Evolutionary conservation across 2,888 invertebrate species (phyloP).

Genomic region (Sussaba pulchella): DNA sequence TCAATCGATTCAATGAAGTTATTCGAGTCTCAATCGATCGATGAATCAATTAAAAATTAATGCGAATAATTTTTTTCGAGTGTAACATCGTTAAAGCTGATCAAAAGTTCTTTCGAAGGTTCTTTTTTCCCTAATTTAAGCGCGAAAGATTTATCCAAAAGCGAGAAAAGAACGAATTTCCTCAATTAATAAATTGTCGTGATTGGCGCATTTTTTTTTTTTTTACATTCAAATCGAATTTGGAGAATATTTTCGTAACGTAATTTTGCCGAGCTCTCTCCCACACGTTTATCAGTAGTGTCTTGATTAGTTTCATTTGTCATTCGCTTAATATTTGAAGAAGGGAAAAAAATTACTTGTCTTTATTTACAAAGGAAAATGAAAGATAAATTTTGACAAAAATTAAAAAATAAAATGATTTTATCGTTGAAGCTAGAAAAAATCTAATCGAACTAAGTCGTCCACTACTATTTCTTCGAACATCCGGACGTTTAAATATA

Average conservation of each 20-base stretch:
- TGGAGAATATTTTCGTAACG: not conserved
- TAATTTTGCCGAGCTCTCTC: slow-evolving; percentile 16
- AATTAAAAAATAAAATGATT: not conserved
- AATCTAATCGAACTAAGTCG: slow-evolving; percentile 7
- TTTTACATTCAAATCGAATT: not conserved
- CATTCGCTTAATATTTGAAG: slow-evolving; percentile 38
- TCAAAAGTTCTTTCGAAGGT: no score
- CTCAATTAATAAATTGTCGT: no score
- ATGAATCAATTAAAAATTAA: no score
- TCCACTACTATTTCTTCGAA: slow-evolving; percentile 4
- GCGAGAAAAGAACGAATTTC: no score
- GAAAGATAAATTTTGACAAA: slow-evolving; percentile 17
- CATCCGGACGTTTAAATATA: slow-evolving; percentile 27
- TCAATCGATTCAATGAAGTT: no score
- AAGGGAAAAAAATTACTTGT: not conserved
- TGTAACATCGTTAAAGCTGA: no score
- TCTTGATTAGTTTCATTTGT: slow-evolving; percentile 43
- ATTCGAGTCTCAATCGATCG: no score
- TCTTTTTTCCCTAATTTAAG: no score
- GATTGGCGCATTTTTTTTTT: not conserved
- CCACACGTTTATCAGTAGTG: slow-evolving; percentile 15
- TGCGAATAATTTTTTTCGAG: no score
- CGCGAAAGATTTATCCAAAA: no score
- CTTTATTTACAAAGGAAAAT: slow-evolving; percentile 7
- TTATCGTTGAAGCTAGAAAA: slow-evolving; percentile 1